Evolutionary conservation across 2,888 invertebrate species (phyloP).

Genomic region (Kuschelorhynchus macadamiae): DNA sequence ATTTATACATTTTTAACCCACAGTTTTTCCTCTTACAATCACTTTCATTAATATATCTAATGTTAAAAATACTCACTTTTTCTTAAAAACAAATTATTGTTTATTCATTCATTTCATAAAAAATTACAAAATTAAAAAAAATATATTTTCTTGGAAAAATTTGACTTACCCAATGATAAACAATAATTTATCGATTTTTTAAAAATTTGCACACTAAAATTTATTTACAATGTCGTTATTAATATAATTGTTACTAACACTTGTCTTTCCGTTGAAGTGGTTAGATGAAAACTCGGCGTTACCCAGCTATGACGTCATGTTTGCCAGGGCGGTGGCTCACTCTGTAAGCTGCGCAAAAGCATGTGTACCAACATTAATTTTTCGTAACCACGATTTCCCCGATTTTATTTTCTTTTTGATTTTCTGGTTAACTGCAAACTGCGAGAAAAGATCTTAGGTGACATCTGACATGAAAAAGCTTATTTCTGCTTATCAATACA

Average conservation of each 20-base stretch:
- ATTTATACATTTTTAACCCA: constrained; percentile 28
- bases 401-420: constrained; percentile 6
- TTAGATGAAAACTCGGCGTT: constrained; percentile 82
- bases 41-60: constrained; percentile 6
- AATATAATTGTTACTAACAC: constrained; percentile 41
- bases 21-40: constrained; percentile 19
- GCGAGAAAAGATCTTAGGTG: neutral
- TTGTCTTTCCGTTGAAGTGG: constrained; percentile 69
- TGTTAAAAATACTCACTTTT: constrained; percentile 4
- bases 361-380: no score
- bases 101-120: no score
- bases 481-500: no score
- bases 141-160: no score
- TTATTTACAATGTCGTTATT: constrained; percentile 4
- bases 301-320: constrained; percentile 77
- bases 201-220: constrained; percentile 6
- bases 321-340: constrained; percentile 79
- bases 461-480: neutral
- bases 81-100: neutral
- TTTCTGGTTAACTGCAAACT: neutral
- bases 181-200: constrained; percentile 1
- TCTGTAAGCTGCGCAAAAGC: constrained; percentile 74
- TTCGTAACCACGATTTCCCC: neutral
- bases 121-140: no score
- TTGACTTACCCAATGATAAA: no score